These are phyloP conservation scores for Holacanthus passer DNA, from an alignment of 2,113 vertebrate genomes.

Conservation along the genomic window DNA sequence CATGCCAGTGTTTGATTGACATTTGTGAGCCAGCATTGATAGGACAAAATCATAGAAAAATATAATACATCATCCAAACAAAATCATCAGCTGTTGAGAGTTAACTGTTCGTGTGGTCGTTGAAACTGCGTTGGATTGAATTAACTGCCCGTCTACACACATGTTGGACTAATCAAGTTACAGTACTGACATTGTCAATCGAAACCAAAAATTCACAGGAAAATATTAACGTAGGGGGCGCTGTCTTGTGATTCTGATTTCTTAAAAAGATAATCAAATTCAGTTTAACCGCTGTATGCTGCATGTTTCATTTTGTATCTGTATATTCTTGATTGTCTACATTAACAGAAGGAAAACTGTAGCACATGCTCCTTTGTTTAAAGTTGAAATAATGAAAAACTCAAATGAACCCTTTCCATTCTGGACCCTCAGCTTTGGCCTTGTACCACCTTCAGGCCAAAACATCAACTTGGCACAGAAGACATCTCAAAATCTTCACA, in stretches of 20 bases:
- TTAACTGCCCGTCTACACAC: no score
- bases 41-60: no score
- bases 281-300: neutral
- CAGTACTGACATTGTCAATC: no score
- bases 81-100: no score
- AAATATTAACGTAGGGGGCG: neutral
- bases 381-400: neutral
- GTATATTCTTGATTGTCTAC: neutral
- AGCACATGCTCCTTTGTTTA: no score
- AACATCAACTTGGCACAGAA: conserved; percentile 6
- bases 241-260: no score
- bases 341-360: neutral
- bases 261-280: no score
- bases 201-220: no score
- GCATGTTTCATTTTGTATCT: neutral
- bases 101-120: no score
- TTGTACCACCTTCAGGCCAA: neutral
- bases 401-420: neutral
- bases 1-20: neutral
- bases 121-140: no score
- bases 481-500: neutral
- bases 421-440: neutral
- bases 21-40: neutral
- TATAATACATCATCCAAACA: no score
- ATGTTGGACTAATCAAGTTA: no score